Evolutionary conservation across 1,140 invertebrate species (phyloP).

Genomic region (Zaprionus davidi): DNA sequence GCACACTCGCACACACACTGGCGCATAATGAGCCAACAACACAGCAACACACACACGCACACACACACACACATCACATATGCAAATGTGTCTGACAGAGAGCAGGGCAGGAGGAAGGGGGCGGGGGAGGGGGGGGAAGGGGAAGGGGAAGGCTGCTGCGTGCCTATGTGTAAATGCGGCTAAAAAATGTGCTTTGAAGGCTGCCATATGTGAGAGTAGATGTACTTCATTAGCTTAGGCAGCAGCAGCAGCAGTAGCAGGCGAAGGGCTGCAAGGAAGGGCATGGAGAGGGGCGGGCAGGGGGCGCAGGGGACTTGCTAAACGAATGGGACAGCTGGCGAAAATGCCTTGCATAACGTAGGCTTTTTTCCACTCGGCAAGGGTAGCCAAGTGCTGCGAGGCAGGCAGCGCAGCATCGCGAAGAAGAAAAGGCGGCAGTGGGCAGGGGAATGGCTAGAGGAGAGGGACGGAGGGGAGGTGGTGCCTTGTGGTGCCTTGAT

Average conservation of each 20-base stretch:
- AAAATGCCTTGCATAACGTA: slow-evolving; percentile 8
- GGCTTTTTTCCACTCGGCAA: slow-evolving; percentile 2
- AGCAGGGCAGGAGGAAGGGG: not conserved
- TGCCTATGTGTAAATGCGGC: slow-evolving; percentile 46
- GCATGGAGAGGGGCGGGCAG: not conserved
- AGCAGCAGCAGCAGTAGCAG: slow-evolving; percentile 14
- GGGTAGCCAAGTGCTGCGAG: not conserved
- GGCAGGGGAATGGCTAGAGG: not conserved
- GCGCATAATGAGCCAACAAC: slow-evolving; percentile 6
- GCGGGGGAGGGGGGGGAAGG: not conserved
- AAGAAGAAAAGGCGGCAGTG: not conserved
- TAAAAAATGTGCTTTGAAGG: slow-evolving; percentile 54
- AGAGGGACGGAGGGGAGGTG: too few relatives aligned
- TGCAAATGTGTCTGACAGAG: slow-evolving; percentile 33
- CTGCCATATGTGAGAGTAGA: slow-evolving; percentile 53
- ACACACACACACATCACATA: slow-evolving; percentile 25
- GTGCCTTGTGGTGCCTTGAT: not conserved
- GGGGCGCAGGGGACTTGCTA: not conserved
- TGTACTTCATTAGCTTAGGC: slow-evolving; percentile 52
- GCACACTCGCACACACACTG: slow-evolving; percentile 7
- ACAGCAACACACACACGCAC: slow-evolving; percentile 25
- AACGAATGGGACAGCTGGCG: slow-evolving; percentile 25
- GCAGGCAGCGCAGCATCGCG: not conserved
- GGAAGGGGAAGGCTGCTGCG: slow-evolving; percentile 5
- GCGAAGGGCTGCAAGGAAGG: not conserved